These are phyloP conservation scores for Amphiprion percula DNA, from an alignment of 2,113 vertebrate genomes.

Conservation along the genomic window DNA sequence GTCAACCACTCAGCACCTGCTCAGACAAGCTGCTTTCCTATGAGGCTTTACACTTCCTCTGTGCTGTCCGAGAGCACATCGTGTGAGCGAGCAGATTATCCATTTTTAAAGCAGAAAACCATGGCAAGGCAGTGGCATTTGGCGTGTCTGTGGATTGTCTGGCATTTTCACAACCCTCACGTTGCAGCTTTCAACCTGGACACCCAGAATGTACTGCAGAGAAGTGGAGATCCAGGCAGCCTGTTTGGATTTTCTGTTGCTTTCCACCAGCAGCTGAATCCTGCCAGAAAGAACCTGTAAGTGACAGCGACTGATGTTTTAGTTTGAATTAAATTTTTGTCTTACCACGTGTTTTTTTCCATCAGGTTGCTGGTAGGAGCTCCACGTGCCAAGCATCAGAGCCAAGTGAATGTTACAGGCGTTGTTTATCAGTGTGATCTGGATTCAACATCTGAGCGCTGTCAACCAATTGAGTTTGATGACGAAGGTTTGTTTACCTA, in stretches of 20 bases:
- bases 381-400: conserved; percentile 87
- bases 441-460: conserved; percentile 69
- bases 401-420: conserved; percentile 88
- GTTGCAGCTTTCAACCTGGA: conserved; percentile 89
- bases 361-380: conserved; percentile 93
- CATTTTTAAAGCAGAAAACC: neutral
- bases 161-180: conserved; percentile 5
- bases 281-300: conserved; percentile 88
- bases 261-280: conserved; percentile 90
- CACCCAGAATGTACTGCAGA: conserved; percentile 83
- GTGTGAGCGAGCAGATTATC: neutral
- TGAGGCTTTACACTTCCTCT: neutral
- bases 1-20: conserved; percentile 22
- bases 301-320: conserved; percentile 57
- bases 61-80: neutral
- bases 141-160: conserved; percentile 53
- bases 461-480: conserved; percentile 88
- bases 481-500: conserved; percentile 82
- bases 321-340: neutral
- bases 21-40: conserved; percentile 24
- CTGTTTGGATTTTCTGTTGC: conserved; percentile 93
- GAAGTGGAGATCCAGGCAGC: conserved; percentile 84
- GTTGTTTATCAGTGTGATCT: conserved; percentile 92
- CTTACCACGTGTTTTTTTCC: conserved; percentile 8
- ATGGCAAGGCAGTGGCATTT: conserved; percentile 40